A percentile compares a stretch with the other conserved stretches of the same genome.
These are phyloP conservation scores for Pissodes strobi DNA, from an alignment of 1,140 invertebrate species.

Conservation along the genomic window DNA sequence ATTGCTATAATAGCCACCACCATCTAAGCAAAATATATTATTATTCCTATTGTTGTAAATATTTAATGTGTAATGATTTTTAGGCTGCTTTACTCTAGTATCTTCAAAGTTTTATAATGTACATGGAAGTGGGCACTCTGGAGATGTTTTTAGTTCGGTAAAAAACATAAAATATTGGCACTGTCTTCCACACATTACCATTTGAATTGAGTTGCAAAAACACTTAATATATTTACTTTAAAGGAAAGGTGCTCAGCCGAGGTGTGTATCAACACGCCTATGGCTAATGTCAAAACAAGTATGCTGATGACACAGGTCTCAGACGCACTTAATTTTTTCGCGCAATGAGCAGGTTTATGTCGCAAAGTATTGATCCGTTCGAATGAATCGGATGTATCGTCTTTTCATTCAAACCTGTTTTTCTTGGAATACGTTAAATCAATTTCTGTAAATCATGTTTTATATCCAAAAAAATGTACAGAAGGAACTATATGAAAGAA, in stretches of 20 bases:
- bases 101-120: no score
- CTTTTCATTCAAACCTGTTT: no score
- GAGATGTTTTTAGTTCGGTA: no score
- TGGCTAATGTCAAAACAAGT: conserved; percentile 16
- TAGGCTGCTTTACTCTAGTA: no score
- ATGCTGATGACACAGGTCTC: not conserved
- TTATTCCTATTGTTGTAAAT: no score
- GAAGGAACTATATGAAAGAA: no score
- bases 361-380: not conserved
- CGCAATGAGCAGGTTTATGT: conserved; percentile 9
- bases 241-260: not conserved
- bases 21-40: no score
- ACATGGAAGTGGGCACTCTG: no score
- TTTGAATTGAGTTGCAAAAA: conserved; percentile 1
- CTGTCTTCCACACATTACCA: not conserved
- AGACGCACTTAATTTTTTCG: conserved; percentile 19
- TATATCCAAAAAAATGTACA: not conserved
- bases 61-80: no score
- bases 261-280: conserved; percentile 6
- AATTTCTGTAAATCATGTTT: not conserved
- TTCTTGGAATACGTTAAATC: conserved; percentile 1
- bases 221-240: conserved; percentile 9
- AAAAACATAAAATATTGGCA: no score
- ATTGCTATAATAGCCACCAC: no score
- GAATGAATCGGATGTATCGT: no score